Percentiles rank a stretch among this genome's conserved stretches.
These are phyloP conservation scores for Ctenoplectra terminalis DNA, from an alignment of 1,140 invertebrate species.

Conservation along the genomic window DNA sequence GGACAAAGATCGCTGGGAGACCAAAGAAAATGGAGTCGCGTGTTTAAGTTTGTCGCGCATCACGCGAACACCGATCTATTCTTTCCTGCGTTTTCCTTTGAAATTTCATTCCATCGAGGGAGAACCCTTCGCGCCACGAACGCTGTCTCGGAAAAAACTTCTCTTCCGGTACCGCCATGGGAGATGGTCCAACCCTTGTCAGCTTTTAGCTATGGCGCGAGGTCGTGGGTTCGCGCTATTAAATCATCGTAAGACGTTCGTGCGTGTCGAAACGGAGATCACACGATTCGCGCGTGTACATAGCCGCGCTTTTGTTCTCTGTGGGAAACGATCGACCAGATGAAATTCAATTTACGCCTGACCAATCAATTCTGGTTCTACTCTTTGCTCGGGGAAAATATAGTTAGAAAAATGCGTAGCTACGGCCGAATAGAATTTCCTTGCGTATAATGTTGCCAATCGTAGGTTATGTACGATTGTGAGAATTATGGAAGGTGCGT, in stretches of 20 bases:
- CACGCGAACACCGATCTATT: background rate
- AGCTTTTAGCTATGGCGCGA: slow-evolving; percentile 33
- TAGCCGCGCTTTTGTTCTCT: background rate
- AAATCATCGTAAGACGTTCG: slow-evolving; percentile 65
- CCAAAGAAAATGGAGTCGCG: background rate
- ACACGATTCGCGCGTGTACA: slow-evolving; percentile 22
- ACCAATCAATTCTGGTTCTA: background rate
- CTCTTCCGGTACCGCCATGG: too few relatives aligned
- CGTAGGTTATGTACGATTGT: too few relatives aligned
- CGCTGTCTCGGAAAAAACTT: too few relatives aligned
- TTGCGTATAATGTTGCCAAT: too few relatives aligned
- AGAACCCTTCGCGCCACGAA: too few relatives aligned
- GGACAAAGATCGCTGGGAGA: background rate
- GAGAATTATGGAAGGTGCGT: too few relatives aligned
- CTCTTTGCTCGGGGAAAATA: too few relatives aligned
- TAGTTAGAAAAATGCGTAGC: too few relatives aligned
- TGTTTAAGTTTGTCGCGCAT: background rate
- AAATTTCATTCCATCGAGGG: too few relatives aligned
- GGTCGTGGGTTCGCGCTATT: slow-evolving; percentile 44
- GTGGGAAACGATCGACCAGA: slow-evolving; percentile 19
- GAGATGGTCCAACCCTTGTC: slow-evolving; percentile 40
- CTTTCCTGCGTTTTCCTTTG: background rate
- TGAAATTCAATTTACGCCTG: slow-evolving; percentile 47
- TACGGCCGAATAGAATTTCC: too few relatives aligned
- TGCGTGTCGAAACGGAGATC: slow-evolving; percentile 45